Conservation (phyloP, 1,140 invertebrate species). For the Aricia agestis region DNA sequence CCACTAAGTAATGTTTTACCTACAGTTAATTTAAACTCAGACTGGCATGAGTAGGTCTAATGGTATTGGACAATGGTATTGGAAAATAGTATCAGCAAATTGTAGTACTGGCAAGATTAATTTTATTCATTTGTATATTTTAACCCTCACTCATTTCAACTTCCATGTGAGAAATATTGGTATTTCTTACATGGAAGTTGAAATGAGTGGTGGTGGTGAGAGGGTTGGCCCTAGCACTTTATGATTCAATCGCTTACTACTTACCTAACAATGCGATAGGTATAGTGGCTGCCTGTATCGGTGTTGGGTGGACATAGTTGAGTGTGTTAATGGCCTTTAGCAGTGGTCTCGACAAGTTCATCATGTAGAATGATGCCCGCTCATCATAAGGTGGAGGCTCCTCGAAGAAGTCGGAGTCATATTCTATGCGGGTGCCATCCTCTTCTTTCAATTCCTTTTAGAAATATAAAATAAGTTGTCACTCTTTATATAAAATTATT, state of each 20-base stretch:
- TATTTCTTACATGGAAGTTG: too few relatives aligned
- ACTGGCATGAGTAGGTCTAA: too few relatives aligned
- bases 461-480: neutral
- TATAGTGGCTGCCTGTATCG: conserved; percentile 96
- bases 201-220: too few relatives aligned
- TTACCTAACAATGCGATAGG: conserved; percentile 90
- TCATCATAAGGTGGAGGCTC: conserved; percentile 83
- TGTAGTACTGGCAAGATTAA: too few relatives aligned
- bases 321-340: conserved; percentile 91
- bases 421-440: conserved; percentile 70
- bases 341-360: conserved; percentile 93
- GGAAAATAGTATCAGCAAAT: too few relatives aligned
- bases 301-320: conserved; percentile 96
- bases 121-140: too few relatives aligned
- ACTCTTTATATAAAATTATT: too few relatives aligned
- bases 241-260: neutral
- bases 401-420: conserved; percentile 84
- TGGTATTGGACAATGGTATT: too few relatives aligned
- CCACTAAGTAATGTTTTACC: neutral
- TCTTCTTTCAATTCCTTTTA: conserved; percentile 53
- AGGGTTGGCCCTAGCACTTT: neutral
- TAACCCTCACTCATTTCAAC: too few relatives aligned
- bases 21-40: too few relatives aligned
- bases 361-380: conserved; percentile 90
- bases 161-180: too few relatives aligned